phyloP scores from a whole-genome alignment of 2,797 vertebrate genomes.

The Cryptoblepharus egeriae region DNA sequence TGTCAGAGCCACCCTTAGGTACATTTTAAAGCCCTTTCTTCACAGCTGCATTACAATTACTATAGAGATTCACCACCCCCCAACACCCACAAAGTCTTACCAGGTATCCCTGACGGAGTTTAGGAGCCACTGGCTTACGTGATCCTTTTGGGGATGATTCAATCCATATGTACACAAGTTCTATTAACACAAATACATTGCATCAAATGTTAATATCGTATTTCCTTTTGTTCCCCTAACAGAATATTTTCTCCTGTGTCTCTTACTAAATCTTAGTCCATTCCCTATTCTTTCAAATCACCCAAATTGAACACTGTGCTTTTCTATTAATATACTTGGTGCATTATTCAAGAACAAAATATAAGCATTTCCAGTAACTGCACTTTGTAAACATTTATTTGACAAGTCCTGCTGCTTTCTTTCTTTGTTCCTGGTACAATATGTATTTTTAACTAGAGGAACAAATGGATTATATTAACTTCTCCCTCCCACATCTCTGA shows the following conservation, averaged over 20 bases:
- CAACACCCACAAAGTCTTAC: no score
- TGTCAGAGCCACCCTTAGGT: no score
- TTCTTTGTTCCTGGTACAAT: background rate
- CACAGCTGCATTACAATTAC: no score
- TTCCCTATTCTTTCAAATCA: background rate
- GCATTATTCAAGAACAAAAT: constrained; percentile 23
- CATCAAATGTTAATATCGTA: background rate
- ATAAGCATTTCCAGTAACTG: constrained; percentile 5
- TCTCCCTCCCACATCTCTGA: background rate
- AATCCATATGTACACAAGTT: background rate
- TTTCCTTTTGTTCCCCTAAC: background rate
- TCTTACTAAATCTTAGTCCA: background rate
- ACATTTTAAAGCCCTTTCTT: no score
- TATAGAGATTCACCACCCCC: no score
- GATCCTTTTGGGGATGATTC: background rate
- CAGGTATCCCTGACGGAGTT: no score
- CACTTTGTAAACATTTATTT: constrained; percentile 19
- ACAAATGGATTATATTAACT: constrained; percentile 3
- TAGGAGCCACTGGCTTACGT: background rate
- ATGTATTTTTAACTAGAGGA: constrained; percentile 1
- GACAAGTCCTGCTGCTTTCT: constrained; percentile 5
- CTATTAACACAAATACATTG: background rate
- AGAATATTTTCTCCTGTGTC: background rate
- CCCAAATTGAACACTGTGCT: background rate
- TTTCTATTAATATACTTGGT: constrained; percentile 22